Base-by-base conservation (phyloP, 2,888 invertebrate species). In the Agrochola lychnidis region DNA sequence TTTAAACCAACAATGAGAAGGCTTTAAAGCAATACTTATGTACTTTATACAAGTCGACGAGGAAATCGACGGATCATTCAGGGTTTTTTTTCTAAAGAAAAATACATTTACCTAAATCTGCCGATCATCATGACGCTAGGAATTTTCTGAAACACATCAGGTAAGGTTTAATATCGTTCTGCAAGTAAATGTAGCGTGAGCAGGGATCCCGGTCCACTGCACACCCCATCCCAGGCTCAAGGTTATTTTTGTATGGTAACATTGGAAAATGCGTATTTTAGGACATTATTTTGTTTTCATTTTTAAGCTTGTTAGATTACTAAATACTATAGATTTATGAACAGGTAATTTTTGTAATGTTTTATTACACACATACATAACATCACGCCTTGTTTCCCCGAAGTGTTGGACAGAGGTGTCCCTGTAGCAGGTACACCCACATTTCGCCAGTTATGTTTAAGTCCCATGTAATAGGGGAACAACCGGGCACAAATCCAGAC, bases 111-210 rank as follows among this genome's bases (percentile, higher is more conserved):
- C 36, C 19, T 53, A 51, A 63, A 66, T 16, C 45, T 19, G 5
- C 61, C 22, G 62, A 74, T 82, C 79, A 68, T 19, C 69, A 64
- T 70, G 69, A 72, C 64, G 51, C 64, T 62, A 70, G 40, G 72
- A 77, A 61, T 78, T 82, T 75, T 61, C 62, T 78, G 62, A 19
- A 30, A 73, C 63, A 66, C 48, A 56, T 64, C 45, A 82, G 82
- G 74, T 79, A 36, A 59, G 75, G 64, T 86, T 79, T 86, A 70
- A 86, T 83, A 81, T 88, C 84, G 76, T 71, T 76, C 25, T 75
- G 70, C 66, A 30, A 76, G 73, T 68, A 81, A 88, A 87, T 86
- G 88, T 86, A 79, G 63, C 88, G 84, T 88, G 64, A 86, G 74
- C 78, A 67, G 56, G 30, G 59, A 61, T 87, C 69, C 42, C 87